Conservation (phyloP, 1,140 invertebrate genomes). For the Caenorhabditis brenneri region DNA sequence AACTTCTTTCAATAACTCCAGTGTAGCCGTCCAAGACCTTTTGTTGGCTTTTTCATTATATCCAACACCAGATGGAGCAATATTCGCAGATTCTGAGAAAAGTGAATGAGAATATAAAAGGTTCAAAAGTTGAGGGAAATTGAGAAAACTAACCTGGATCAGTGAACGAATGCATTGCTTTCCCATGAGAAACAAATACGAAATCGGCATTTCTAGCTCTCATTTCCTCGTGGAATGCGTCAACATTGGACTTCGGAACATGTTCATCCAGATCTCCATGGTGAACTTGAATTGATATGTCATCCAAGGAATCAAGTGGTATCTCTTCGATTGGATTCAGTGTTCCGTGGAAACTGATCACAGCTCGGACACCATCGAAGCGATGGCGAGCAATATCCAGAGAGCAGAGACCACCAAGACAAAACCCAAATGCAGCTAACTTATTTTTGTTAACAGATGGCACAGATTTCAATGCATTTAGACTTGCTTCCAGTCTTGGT, state of each 20-base stretch:
- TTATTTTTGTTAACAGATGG: slow-evolving; percentile 56
- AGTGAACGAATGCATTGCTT: slow-evolving; percentile 63
- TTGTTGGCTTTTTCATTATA: slow-evolving; percentile 33
- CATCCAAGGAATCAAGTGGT: slow-evolving; percentile 47
- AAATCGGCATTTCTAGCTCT: slow-evolving; percentile 62
- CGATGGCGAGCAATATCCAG: slow-evolving; percentile 62
- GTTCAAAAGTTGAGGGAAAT: not conserved
- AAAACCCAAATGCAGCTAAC: slow-evolving; percentile 64
- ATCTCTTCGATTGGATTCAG: slow-evolving; percentile 55
- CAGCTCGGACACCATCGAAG: slow-evolving; percentile 53
- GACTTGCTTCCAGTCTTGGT: slow-evolving; percentile 50
- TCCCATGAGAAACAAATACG: slow-evolving; percentile 59
- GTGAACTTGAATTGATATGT: slow-evolving; percentile 56
- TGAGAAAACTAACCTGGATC: slow-evolving; percentile 33
- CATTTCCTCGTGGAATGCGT: slow-evolving; percentile 60
- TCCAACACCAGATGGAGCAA: slow-evolving; percentile 17
- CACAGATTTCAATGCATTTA: slow-evolving; percentile 53
- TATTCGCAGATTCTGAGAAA: not conserved
- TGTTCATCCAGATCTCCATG: slow-evolving; percentile 65
- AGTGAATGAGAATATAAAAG: not conserved
- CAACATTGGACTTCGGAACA: slow-evolving; percentile 40
- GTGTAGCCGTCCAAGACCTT: slow-evolving; percentile 13
- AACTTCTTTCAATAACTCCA: not conserved
- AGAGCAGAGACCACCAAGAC: slow-evolving; percentile 64
- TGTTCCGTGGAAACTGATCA: slow-evolving; percentile 66